Base-by-base conservation (phyloP, 2,797 vertebrate genomes). In the Sebastolobus alascanus region DNA sequence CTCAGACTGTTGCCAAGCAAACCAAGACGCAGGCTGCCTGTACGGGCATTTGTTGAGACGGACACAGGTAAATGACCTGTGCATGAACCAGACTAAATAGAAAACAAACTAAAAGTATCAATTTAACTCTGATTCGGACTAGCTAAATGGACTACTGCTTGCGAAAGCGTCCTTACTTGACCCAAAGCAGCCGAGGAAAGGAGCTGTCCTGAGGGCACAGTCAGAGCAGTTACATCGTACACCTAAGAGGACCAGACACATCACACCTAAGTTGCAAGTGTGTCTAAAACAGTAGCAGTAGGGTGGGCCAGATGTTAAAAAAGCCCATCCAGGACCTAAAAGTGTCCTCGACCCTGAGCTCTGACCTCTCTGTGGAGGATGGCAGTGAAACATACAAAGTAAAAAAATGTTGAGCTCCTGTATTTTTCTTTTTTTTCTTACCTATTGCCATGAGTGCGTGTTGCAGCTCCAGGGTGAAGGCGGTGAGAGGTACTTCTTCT, bases 391-490 rank as follows among this genome's bases (percentile, higher is more conserved):
- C 35, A 40, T 22, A 12, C 33, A 66, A 3, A 60, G 9, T 12
- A 40, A 16, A 13, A 50, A 33, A 22, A 54, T 37, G 10, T 31
- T 5, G 3, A 61, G 14, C 52, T 35, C 4, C 20, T 68, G 3
- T 12, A 5, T 65, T 52, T 55, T 2, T 52, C 25, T 3, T 60
- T 7, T 68, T 40, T 38, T 43, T 64, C 67, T 72, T 92, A 99
- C 98, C 97, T 4, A 98, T 97, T 46, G 96, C 96, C 0, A 93
- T 88, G 75, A 99, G 97, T 4, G 98, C 98, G 0, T 98, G 97
- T 89, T 97, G 96, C 60, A 99, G 96, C 92, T 99, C 98, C 95
- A 99, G 87, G 11, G 97, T 96, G 63, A 99, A 99, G 85, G 98
- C 93, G 0, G 97, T 97, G 7, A 99, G 95, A 0, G 98, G 98